Base-by-base conservation (phyloP, 1,140 invertebrate species). In the Procambarus virginalis region DNA sequence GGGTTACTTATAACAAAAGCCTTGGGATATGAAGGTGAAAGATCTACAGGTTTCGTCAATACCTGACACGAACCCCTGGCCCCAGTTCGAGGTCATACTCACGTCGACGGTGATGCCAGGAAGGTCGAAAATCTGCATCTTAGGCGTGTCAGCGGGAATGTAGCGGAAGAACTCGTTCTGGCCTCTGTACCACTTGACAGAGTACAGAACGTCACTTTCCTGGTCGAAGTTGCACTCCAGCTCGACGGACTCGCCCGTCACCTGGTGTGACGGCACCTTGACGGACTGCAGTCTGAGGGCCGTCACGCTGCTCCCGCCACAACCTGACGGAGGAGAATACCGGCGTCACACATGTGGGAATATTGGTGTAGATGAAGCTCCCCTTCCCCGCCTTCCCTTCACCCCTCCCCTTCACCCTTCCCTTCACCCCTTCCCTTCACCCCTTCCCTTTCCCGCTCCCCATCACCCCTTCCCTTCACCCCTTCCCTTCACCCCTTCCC, bases 161-260 rank as follows among this genome's bases (percentile, higher is more conserved):
- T 96, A 97, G 94, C 96, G 95, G 93, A 96, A 97, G 94, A 97
- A 97, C 94, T 97, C 96, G 92, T 96, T 95, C 90, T 95, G 95
- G 92, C 96, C 96, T 93, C 95, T 96, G 94, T 97, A 97, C 96
- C 96, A 97, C 94, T 97, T 97, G 81, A 97, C 96, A 4, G 96
- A 96, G 93, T 97, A 97, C 48, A 97, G 95, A 2, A 94, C 94
- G 75, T 96, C 96, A 12, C 94, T 95, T 92, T 96, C 96, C 93
- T 96, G 94, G 93, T 96, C 94, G 93, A 95, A 96, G 91, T 94
- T 94, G 93, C 96, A 96, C 93, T 95, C 94, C 91, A 96, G 93
- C 83, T 93, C 93, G 64, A 95, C 95, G 86, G 95, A 94, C 86
- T 95, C 95, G 45, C 96, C 96, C 90, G 95, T 94, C 90, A 95